These are phyloP conservation scores for western clawed frog (Xenopus tropicalis) DNA, from an alignment of 2,113 vertebrate species.

Conservation along the genomic window UCB_Xtro_10.0 CM004446.2:108286501-108287000, in stretches of 20 bases:
- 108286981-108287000: constrained; percentile 8
- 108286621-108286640: constrained; percentile 42
- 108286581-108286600: constrained; percentile 46
- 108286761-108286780: constrained; percentile 21
- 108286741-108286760: constrained; percentile 24
- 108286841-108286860: constrained; percentile 21
- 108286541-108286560: constrained; percentile 45
- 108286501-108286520: constrained; percentile 46
- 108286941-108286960: constrained; percentile 28
- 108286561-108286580: constrained; percentile 46
- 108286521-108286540: constrained; percentile 45
- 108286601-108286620: constrained; percentile 45
- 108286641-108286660: constrained; percentile 33
- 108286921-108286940: constrained; percentile 5
- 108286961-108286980: constrained; percentile 17
- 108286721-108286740: constrained; percentile 9
- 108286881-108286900: constrained; percentile 29
- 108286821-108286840: constrained; percentile 20
- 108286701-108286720: constrained; percentile 2
- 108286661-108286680: constrained; percentile 32
- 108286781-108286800: constrained; percentile 4
- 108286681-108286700: constrained; percentile 26
- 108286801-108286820: constrained; percentile 27
- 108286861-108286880: constrained; percentile 37
- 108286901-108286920: constrained; percentile 32